phyloP scores from a whole-genome alignment of 1,140 invertebrate species.

The Xylocopa sonorina region DNA sequence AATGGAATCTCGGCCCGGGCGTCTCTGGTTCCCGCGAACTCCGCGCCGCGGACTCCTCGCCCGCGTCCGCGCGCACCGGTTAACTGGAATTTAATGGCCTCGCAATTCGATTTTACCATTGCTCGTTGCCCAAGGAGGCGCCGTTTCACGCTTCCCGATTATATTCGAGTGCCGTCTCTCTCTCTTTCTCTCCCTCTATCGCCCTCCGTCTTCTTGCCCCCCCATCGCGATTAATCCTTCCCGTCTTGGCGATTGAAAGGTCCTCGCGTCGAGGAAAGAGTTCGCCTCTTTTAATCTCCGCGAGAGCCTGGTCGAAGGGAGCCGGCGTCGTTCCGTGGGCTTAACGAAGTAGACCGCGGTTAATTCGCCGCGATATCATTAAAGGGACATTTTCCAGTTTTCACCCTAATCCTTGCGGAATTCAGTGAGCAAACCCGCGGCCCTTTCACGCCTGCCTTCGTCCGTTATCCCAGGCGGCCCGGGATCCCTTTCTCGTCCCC shows the following conservation, averaged over 20 bases:
- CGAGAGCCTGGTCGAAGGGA: conserved; percentile 26
- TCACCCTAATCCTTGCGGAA: conserved; percentile 81
- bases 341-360: conserved; percentile 63
- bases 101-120: conserved; percentile 82
- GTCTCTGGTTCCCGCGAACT: conserved; percentile 45
- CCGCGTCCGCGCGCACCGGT: conserved; percentile 56
- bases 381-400: conserved; percentile 82
- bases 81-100: conserved; percentile 80
- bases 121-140: conserved; percentile 77
- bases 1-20: conserved; percentile 79
- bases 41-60: conserved; percentile 15
- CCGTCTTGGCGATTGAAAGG: not conserved
- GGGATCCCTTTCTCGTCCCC: conserved; percentile 58
- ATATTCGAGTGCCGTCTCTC: conserved; percentile 46
- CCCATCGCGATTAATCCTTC: conserved; percentile 5
- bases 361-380: conserved; percentile 79
- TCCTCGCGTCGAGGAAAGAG: too few species aligned
- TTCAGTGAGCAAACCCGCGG: conserved; percentile 78
- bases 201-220: not conserved
- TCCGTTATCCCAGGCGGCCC: too few species aligned
- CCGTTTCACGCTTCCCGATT: conserved; percentile 79
- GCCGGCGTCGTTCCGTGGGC: not conserved
- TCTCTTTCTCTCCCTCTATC: not conserved
- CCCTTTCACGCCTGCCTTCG: conserved; percentile 73
- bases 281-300: not conserved